phyloP scores from a whole-genome alignment of 2,797 vertebrate species.

The Tarsius wallacei region DNA sequence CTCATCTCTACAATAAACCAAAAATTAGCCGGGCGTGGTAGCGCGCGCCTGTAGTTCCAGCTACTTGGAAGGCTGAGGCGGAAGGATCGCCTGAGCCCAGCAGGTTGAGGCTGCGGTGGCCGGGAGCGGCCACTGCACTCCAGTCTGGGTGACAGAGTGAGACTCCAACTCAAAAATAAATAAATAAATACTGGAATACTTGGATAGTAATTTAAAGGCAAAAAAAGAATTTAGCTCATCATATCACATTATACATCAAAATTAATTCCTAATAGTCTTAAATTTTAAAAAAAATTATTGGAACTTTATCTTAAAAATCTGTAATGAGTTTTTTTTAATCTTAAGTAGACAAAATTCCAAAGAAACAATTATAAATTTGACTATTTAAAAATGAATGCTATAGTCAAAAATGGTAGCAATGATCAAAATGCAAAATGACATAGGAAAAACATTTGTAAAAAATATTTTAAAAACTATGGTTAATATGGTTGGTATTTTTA shows the following conservation, averaged over 20 bases:
- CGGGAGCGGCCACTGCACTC: no score
- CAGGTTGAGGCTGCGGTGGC: no score
- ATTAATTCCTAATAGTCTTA: background rate
- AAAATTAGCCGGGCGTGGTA: no score
- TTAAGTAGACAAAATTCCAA: slow-evolving; percentile 20
- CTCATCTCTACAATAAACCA: no score
- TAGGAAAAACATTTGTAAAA: slow-evolving; percentile 4
- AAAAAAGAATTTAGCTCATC: slow-evolving; percentile 16
- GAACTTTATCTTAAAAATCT: slow-evolving; percentile 51
- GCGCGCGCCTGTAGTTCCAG: no score
- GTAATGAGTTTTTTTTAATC: background rate
- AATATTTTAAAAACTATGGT: background rate
- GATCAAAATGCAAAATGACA: slow-evolving; percentile 25
- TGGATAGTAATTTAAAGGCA: slow-evolving; percentile 32
- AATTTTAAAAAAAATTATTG: slow-evolving; percentile 18
- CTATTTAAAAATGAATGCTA: background rate
- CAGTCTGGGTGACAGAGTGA: no score
- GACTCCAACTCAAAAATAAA: no score
- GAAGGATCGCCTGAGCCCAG: no score
- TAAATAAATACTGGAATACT: slow-evolving; percentile 13
- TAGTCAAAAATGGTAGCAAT: slow-evolving; percentile 18
- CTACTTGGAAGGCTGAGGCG: no score
- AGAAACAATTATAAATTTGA: slow-evolving; percentile 6
- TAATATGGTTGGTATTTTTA: slow-evolving; percentile 28
- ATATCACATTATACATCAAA: background rate